Evolutionary conservation across 2,888 invertebrate genomes (phyloP).

Genomic region (Meloe dianella): DNA sequence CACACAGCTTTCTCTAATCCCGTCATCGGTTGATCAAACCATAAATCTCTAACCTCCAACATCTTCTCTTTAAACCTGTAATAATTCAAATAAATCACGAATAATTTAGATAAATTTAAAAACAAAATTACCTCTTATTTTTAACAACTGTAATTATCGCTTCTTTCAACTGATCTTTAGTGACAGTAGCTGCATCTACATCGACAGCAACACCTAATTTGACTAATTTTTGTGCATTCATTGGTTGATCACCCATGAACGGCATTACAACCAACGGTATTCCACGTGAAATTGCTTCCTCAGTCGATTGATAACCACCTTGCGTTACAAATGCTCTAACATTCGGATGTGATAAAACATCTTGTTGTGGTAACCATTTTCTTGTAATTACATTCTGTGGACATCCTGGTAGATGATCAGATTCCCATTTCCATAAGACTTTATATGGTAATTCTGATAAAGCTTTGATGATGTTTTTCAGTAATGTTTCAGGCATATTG

Average conservation of each 20-base stretch:
- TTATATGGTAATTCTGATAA: constrained; percentile 32
- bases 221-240: constrained; percentile 24
- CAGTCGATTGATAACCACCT: constrained; percentile 26
- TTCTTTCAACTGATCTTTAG: constrained; percentile 15
- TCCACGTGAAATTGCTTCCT: constrained; percentile 23
- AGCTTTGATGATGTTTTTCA: constrained; percentile 29
- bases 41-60: constrained; percentile 28
- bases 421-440: constrained; percentile 41
- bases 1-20: constrained; percentile 34
- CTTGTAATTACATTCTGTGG: constrained; percentile 36
- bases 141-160: constrained; percentile 17
- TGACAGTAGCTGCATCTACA: constrained; percentile 10
- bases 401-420: constrained; percentile 29
- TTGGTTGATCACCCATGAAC: constrained; percentile 28
- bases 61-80: constrained; percentile 30
- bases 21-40: constrained; percentile 33
- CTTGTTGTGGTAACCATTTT: constrained; percentile 43
- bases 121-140: not conserved
- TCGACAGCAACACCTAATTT: constrained; percentile 13
- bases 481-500: constrained; percentile 24
- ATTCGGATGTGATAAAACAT: constrained; percentile 34
- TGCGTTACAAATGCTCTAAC: constrained; percentile 26
- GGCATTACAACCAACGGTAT: constrained; percentile 28
- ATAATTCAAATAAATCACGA: not conserved
- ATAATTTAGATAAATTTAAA: no score